These are phyloP conservation scores for Drosophila insularis DNA, from an alignment of 1,140 invertebrate species.

Conservation along the genomic window DNA sequence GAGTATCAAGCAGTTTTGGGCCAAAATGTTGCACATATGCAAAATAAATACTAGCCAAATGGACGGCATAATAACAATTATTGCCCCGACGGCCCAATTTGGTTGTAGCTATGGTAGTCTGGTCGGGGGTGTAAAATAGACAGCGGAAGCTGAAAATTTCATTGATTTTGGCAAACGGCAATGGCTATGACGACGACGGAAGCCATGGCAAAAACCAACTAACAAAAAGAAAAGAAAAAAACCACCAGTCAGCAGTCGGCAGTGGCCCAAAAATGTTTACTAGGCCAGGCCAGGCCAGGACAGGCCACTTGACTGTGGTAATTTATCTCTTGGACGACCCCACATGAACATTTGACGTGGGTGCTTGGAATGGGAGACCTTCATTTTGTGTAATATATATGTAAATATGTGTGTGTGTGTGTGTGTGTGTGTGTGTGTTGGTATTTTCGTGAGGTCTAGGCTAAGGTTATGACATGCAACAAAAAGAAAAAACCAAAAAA, in stretches of 20 bases:
- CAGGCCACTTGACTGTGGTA: slow-evolving; percentile 63
- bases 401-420: not conserved
- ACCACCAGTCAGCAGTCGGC: slow-evolving; percentile 50
- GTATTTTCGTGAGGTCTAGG: slow-evolving; percentile 62
- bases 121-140: slow-evolving; percentile 43
- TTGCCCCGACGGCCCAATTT: slow-evolving; percentile 68
- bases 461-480: slow-evolving; percentile 74
- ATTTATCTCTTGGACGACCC: slow-evolving; percentile 70
- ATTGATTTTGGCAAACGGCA: slow-evolving; percentile 73
- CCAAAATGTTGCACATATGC: slow-evolving; percentile 56
- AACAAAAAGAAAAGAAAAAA: slow-evolving; percentile 53
- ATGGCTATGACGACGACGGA: slow-evolving; percentile 29
- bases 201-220: slow-evolving; percentile 8
- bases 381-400: not conserved
- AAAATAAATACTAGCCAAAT: slow-evolving; percentile 75
- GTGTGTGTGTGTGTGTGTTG: slow-evolving; percentile 5
- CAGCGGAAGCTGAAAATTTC: slow-evolving; percentile 70
- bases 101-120: not conserved
- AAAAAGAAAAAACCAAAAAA: slow-evolving; percentile 30
- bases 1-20: slow-evolving; percentile 29
- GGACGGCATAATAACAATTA: slow-evolving; percentile 79
- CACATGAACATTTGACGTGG: slow-evolving; percentile 27
- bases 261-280: slow-evolving; percentile 58
- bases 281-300: slow-evolving; percentile 39
- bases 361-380: not conserved